phyloP scores from a whole-genome alignment of 2,797 vertebrate species.

The Xyrichtys novacula region DNA sequence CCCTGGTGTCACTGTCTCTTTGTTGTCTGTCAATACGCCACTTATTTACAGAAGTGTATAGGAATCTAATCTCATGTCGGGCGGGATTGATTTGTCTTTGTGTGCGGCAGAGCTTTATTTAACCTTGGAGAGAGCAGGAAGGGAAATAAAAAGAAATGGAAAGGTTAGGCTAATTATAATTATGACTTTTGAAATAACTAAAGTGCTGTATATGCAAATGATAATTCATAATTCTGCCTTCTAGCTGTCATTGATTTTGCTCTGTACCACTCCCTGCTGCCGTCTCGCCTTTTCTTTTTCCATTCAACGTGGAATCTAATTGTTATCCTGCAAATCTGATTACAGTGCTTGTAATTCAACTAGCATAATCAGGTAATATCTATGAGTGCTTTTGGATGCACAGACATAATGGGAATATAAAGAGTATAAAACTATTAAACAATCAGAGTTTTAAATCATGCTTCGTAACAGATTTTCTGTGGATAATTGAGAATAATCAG shows the following conservation, averaged over 20 bases:
- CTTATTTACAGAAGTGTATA: constrained; percentile 49
- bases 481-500: no score
- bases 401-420: neutral
- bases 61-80: constrained; percentile 54
- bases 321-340: constrained; percentile 9
- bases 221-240: neutral
- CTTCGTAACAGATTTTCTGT: no score
- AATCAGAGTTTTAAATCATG: no score
- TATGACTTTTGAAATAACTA: constrained; percentile 4
- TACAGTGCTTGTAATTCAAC: constrained; percentile 1
- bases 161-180: constrained; percentile 1
- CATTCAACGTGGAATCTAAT: neutral
- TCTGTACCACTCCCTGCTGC: neutral
- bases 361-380: constrained; percentile 16
- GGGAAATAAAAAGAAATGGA: neutral
- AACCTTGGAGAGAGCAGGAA: constrained; percentile 24
- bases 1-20: constrained; percentile 21
- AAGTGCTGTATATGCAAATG: neutral
- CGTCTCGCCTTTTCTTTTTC: neutral
- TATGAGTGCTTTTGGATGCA: neutral
- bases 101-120: constrained; percentile 29
- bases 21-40: constrained; percentile 30
- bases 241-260: neutral
- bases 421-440: neutral
- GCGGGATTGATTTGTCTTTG: constrained; percentile 60